Percentiles rank a stretch among this genome's conserved stretches.
Conservation (phyloP, 2,888 invertebrate genomes). For the Acleris emargana region DNA sequence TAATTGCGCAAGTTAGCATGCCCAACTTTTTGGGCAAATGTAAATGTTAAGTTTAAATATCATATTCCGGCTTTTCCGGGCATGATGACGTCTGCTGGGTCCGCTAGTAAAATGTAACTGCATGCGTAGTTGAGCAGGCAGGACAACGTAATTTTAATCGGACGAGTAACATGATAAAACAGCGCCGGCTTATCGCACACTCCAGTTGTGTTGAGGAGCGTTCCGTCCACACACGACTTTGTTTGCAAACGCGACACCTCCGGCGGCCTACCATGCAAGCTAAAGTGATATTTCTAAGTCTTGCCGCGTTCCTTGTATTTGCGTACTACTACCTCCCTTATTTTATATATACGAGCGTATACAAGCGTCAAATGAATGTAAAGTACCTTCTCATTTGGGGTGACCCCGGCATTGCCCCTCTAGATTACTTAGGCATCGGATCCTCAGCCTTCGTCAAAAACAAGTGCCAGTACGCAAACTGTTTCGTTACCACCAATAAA, state of each 20-base stretch:
- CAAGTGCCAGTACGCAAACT: conserved; percentile 58
- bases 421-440: conserved; percentile 54
- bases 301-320: neutral
- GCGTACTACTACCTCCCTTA: neutral
- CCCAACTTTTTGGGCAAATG: no score
- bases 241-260: neutral
- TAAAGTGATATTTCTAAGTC: neutral
- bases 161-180: no score
- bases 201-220: no score
- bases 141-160: no score
- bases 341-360: neutral
- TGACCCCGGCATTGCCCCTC: conserved; percentile 43
- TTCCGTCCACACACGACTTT: neutral
- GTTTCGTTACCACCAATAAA: conserved; percentile 56
- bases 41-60: no score
- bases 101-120: no score
- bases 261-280: neutral
- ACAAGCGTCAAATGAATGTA: neutral
- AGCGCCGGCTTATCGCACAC: no score
- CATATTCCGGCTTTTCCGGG: no score
- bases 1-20: no score
- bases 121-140: no score
- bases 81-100: no score
- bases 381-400: conserved; percentile 22
- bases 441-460: conserved; percentile 50